Evolutionary conservation across 2,113 vertebrate species (phyloP).

Genomic region (Platysternon megacephalum): DNA sequence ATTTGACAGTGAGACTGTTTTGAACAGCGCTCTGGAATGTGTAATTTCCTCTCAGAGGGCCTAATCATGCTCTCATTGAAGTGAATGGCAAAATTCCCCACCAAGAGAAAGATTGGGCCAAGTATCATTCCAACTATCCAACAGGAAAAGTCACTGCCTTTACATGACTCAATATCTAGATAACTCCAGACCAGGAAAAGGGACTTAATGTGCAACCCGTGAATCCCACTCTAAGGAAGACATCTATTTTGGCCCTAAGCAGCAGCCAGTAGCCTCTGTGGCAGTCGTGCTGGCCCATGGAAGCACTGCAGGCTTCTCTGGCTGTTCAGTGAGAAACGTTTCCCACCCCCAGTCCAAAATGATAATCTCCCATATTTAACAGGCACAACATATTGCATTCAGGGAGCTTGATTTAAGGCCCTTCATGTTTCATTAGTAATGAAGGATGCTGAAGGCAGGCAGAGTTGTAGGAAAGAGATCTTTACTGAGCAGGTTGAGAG

Average conservation of each 20-base stretch:
- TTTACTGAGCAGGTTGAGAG: accelerated
- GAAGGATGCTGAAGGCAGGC: neutral
- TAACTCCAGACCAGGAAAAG: neutral
- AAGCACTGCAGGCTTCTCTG: neutral
- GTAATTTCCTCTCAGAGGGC: constrained; percentile 32
- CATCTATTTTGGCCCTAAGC: accelerated
- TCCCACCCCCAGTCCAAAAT: neutral
- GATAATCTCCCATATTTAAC: neutral
- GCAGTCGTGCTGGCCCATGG: neutral
- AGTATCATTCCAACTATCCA: neutral
- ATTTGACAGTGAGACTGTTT: neutral
- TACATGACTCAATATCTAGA: neutral
- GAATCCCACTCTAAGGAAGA: neutral
- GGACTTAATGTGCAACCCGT: neutral
- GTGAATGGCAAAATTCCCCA: neutral
- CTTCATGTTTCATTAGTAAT: no score
- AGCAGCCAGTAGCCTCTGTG: neutral
- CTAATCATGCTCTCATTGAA: constrained; percentile 27
- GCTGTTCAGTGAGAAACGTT: neutral
- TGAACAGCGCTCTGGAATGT: neutral
- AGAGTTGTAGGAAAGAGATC: neutral
- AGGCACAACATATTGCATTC: neutral
- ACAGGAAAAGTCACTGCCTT: neutral
- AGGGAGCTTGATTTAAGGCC: neutral
- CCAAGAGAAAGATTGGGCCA: neutral